Evolutionary conservation across 1,140 invertebrate genomes (phyloP).

Genomic region (Danaus plexippus): DNA sequence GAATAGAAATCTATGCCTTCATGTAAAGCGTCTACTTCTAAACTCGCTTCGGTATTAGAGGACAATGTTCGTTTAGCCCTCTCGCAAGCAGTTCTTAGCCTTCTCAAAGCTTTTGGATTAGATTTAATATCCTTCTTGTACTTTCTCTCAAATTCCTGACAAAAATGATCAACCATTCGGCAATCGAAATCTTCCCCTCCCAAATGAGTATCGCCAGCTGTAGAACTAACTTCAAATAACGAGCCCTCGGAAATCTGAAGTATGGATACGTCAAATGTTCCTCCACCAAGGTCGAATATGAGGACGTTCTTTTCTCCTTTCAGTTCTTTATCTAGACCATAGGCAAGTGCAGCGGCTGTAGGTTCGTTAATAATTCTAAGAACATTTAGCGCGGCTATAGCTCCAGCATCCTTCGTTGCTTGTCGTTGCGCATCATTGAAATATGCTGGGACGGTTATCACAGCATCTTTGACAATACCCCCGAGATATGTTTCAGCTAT

Average conservation of each 20-base stretch:
- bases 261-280: slow-evolving; percentile 90
- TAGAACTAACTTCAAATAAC: slow-evolving; percentile 84
- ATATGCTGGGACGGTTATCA: slow-evolving; percentile 80
- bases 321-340: slow-evolving; percentile 87
- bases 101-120: slow-evolving; percentile 83
- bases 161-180: slow-evolving; percentile 86
- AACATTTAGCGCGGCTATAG: slow-evolving; percentile 84
- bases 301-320: slow-evolving; percentile 85
- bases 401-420: slow-evolving; percentile 83
- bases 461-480: slow-evolving; percentile 75
- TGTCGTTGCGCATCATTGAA: slow-evolving; percentile 79
- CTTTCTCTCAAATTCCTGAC: slow-evolving; percentile 87
- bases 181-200: slow-evolving; percentile 87
- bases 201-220: slow-evolving; percentile 83
- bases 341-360: slow-evolving; percentile 87
- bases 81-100: slow-evolving; percentile 84
- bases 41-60: slow-evolving; percentile 77
- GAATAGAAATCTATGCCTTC: slow-evolving; percentile 90
- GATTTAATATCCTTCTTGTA: slow-evolving; percentile 82
- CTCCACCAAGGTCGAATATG: slow-evolving; percentile 83
- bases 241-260: slow-evolving; percentile 89
- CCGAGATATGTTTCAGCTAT: slow-evolving; percentile 76
- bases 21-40: slow-evolving; percentile 84
- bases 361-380: slow-evolving; percentile 88
- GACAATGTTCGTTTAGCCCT: slow-evolving; percentile 79